A percentile compares a stretch with the other conserved stretches of the same genome.
These are phyloP conservation scores for Cyphomyrus discorhynchus DNA, from an alignment of 2,113 vertebrate species.

Conservation along the genomic window DNA sequence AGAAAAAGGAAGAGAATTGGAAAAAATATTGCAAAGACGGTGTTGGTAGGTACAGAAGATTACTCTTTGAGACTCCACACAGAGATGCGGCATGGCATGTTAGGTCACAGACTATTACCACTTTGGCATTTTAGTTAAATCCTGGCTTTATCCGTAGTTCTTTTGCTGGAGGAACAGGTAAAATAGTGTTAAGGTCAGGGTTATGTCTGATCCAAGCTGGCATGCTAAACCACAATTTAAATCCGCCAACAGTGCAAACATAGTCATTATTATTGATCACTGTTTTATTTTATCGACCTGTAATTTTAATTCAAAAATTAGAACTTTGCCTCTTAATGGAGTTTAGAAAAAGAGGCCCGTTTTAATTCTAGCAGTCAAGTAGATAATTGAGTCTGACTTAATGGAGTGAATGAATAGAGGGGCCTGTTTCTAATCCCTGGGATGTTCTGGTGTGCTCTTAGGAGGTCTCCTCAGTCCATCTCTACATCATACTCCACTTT, in stretches of 20 bases:
- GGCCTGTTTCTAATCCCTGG: conserved; percentile 51
- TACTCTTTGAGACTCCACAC: neutral
- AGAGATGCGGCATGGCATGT: neutral
- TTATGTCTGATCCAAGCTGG: neutral
- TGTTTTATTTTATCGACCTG: neutral
- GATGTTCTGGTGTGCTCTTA: conserved; percentile 36
- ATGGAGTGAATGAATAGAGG: conserved; percentile 63
- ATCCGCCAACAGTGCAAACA: neutral
- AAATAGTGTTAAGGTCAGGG: neutral
- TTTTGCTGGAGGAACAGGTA: neutral
- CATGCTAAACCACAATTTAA: neutral
- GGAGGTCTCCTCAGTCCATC: neutral
- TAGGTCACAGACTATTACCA: neutral
- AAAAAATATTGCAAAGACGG: neutral
- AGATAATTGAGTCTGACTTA: conserved; percentile 71
- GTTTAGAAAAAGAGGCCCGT: neutral
- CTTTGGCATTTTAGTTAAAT: conserved; percentile 10
- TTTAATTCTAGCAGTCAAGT: conserved; percentile 52
- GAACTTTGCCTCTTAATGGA: neutral
- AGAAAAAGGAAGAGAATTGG: neutral
- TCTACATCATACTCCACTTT: neutral
- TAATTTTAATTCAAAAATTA: neutral
- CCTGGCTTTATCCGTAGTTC: neutral
- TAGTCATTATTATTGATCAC: neutral
- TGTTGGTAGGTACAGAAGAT: neutral